phyloP scores from a whole-genome alignment of 1,140 invertebrate species.

The Nephila pilipes region DNA sequence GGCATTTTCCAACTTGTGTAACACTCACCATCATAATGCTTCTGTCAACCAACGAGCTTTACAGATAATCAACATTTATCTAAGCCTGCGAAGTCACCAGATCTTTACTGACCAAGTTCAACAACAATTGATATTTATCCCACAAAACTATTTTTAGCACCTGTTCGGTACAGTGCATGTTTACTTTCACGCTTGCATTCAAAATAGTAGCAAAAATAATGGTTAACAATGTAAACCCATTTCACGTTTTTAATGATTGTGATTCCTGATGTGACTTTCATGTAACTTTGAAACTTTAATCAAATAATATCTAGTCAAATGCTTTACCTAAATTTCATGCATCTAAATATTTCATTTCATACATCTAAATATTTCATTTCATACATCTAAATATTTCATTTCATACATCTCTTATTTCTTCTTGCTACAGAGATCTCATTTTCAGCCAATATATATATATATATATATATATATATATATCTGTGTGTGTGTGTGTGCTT shows the following conservation, averaged over 20 bases:
- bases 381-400: too few species aligned
- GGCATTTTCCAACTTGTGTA: background rate
- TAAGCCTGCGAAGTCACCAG: background rate
- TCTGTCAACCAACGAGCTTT: background rate
- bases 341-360: too few species aligned
- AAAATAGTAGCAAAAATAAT: background rate
- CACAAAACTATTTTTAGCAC: background rate
- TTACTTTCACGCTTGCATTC: background rate
- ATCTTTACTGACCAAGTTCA: background rate
- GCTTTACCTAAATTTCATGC: background rate
- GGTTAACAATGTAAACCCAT: too few species aligned
- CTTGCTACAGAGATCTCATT: too few species aligned
- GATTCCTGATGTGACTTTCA: background rate
- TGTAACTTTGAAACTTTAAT: background rate
- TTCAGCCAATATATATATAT: too few species aligned
- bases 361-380: too few species aligned
- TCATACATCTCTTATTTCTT: too few species aligned
- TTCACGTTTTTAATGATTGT: too few species aligned
- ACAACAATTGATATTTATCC: background rate
- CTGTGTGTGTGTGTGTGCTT: too few species aligned
- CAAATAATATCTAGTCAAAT: background rate
- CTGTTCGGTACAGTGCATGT: background rate
- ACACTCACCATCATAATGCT: background rate
- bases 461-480: too few species aligned
- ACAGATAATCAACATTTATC: background rate